A percentile compares a stretch with the other conserved stretches of the same genome.
These are phyloP conservation scores for Ataeniobius toweri DNA, from an alignment of 2,797 vertebrate genomes.

Conservation along the genomic window DNA sequence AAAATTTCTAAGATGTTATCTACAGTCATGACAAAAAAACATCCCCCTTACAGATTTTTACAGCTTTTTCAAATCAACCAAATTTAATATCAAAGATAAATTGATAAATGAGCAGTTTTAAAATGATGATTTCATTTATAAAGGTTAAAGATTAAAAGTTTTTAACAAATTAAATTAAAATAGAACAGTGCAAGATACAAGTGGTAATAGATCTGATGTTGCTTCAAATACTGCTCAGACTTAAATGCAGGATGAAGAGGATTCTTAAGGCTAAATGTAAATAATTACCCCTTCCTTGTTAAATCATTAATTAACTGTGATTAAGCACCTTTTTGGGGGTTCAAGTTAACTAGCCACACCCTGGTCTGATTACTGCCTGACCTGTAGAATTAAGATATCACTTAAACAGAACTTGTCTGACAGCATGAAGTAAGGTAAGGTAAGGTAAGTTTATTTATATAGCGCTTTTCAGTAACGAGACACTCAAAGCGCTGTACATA, in stretches of 20 bases:
- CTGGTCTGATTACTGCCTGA: neutral
- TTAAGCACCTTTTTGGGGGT: neutral
- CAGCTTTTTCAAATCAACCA: neutral
- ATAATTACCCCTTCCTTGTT: neutral
- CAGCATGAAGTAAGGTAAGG: too few species aligned
- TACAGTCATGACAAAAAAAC: constrained; percentile 3
- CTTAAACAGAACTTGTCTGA: too few species aligned
- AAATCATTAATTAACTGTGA: neutral
- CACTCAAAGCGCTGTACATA: too few species aligned
- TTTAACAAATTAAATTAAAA: too few species aligned
- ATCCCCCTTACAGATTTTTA: neutral
- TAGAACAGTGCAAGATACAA: neutral
- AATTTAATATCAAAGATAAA: too few species aligned
- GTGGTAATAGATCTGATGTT: neutral
- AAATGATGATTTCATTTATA: too few species aligned
- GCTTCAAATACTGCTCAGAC: neutral
- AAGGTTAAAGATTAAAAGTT: too few species aligned
- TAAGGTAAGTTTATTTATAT: too few species aligned
- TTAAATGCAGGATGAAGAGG: neutral
- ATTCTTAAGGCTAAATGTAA: neutral
- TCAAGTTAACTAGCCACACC: neutral
- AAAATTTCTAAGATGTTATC: constrained; percentile 1
- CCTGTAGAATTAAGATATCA: too few species aligned
- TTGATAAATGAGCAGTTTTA: too few species aligned
- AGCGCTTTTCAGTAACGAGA: too few species aligned